Base-by-base conservation (phyloP, 2,113 vertebrate genomes). In the Mustelus asterias region DNA sequence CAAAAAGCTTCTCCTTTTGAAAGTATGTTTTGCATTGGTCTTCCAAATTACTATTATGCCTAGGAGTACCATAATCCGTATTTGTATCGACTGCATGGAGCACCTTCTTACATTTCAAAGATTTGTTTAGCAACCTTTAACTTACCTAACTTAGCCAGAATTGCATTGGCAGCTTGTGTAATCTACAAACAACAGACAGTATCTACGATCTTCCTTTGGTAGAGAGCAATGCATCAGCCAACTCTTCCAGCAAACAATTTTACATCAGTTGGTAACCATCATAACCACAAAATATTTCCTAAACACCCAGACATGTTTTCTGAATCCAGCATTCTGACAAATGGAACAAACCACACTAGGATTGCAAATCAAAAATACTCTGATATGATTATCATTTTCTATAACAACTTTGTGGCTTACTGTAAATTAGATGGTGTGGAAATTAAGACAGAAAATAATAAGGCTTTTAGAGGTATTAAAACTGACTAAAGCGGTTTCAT, bases 311-410 rank as follows among this genome's bases (percentile, higher is more conserved):
- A 5, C 22, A 29, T 76, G 76, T 70, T 95, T 44, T 18, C 94
- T 76, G 94, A 95, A 44, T 72, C 26, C 67, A 54, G 26, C 26
- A 72, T 95, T 72, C 94, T 95, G 67, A 95, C 41, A 24, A 72
- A 72, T 41, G 65, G 65, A 72, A 95, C 4, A 70, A 67, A 94
- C 20, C 24, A 54, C 37, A 54, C 93, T 54, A 54, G 29, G 65
- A 44, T 67, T 70, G 44, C 93, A 70, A 95, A 70, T 72, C 93
- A 70, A 70, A 94, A 94, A 44, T 29, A 54, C 11, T 72, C 67
- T 48, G 67, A 94, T 63, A 69, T 94, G 33, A 95, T 95, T 95
- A 72, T 95, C 72, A 48, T 72, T 95, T 44, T 76, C 94, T 29
- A 16, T 13, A 72, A 76, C 22, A 20, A 95, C 11, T 72, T 13